Conservation (phyloP, 2,113 vertebrate species). For the Larimichthys crocea region DNA sequence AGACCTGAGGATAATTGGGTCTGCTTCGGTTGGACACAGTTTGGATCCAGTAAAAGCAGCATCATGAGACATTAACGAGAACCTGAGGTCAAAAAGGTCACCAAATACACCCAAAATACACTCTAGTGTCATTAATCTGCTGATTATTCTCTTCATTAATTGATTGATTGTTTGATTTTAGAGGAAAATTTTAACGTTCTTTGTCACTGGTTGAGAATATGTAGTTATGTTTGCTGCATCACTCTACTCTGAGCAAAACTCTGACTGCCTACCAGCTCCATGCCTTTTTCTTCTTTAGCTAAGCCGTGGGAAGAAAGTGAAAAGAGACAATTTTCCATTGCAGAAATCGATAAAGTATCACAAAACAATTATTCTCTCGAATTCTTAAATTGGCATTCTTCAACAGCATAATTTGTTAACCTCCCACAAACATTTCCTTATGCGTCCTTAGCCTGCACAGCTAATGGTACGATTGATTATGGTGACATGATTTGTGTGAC, state of each 20-base stretch:
- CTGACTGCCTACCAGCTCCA: not conserved
- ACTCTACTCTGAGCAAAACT: not conserved
- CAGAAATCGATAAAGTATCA: constrained; percentile 28
- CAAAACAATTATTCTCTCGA: constrained; percentile 17
- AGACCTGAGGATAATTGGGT: not conserved
- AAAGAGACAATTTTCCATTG: constrained; percentile 12
- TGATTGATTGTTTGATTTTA: not conserved
- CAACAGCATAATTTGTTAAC: constrained; percentile 25
- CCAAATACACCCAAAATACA: too few species aligned
- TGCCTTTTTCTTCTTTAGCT: not conserved
- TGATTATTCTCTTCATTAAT: not conserved
- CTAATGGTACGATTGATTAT: constrained; percentile 27
- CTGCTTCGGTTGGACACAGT: too few species aligned
- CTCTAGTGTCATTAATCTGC: not conserved
- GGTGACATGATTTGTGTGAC: constrained; percentile 14
- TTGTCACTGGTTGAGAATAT: not conserved
- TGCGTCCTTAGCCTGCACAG: constrained; percentile 4
- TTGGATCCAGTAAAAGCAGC: not conserved
- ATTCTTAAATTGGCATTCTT: constrained; percentile 4
- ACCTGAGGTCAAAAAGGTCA: not conserved
- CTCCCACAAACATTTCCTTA: constrained; percentile 14
- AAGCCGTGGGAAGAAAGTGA: constrained; percentile 3
- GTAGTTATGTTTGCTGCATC: not conserved
- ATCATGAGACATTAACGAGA: not conserved
- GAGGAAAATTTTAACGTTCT: not conserved